A percentile compares a stretch with the other conserved stretches of the same genome.
Conservation (phyloP, 2,797 vertebrate species). For the Peromyscus nudipes region DNA sequence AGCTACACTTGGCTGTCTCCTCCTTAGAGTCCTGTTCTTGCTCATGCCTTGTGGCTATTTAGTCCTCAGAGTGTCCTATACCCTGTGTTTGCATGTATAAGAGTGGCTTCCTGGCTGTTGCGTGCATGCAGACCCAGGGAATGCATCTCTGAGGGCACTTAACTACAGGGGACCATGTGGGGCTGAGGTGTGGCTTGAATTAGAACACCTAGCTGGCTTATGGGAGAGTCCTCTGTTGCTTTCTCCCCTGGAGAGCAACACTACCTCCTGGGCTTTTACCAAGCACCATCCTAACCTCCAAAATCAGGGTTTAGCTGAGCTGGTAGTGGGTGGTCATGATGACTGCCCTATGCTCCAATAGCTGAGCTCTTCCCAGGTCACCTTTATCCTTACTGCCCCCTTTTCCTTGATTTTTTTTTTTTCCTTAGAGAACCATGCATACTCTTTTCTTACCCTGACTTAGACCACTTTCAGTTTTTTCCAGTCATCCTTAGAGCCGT, state of each 20-base stretch:
- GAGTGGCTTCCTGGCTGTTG: neutral
- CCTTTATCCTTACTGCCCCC: neutral
- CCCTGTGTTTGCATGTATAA: rapidly evolving
- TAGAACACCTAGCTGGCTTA: neutral
- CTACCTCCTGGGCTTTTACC: constrained; percentile 75
- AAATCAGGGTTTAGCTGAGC: neutral
- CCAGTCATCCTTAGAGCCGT: neutral
- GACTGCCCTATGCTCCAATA: constrained; percentile 1
- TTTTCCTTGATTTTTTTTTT: neutral
- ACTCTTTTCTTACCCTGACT: constrained; percentile 21
- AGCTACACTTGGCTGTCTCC: neutral
- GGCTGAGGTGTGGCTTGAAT: neutral
- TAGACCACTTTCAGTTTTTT: neutral
- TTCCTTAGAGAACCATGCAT: neutral
- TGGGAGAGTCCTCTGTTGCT: neutral
- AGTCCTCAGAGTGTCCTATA: neutral
- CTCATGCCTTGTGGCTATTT: neutral
- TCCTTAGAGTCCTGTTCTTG: neutral
- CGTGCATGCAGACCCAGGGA: neutral
- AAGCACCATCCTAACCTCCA: neutral
- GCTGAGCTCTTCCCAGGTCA: neutral
- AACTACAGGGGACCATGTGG: neutral
- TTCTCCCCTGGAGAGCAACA: neutral
- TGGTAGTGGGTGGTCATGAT: neutral
- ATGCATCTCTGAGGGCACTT: neutral